Base-by-base conservation (phyloP, 2,113 vertebrate genomes). In the Edolisoma coerulescens region DNA sequence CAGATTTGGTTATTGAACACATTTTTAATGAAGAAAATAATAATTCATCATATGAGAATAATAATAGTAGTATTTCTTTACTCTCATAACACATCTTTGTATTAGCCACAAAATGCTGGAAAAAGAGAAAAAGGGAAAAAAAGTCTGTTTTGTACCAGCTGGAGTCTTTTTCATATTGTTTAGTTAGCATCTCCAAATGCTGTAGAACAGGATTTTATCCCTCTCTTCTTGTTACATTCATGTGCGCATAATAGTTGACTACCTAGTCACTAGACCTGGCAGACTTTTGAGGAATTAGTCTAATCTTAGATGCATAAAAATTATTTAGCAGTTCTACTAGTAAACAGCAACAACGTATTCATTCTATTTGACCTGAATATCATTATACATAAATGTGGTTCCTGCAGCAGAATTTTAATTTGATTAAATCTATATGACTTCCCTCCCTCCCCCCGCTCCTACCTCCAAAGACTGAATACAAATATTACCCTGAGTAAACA, bases 361-460 rank as follows among this genome's bases (percentile, higher is more conserved):
- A 52, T 84, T 81, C 35, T 56, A 81, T 73, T 10, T 69, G 68
- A 84, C 73, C 24, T 44, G 20, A 77, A 52, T 50, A 74, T 47
- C 14, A 13, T 56, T 65, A 68, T 21, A 53, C 64, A 41, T 42
- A 78, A 60, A 77, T n/a, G 17, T 32, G 18, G 7, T 45, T 89
- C 35, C 60, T 39, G 39, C 26, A 74, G 20, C 13, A 89, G 37
- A 84, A 84, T 45, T 52, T n/a, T 16, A 81, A 68, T 74, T 89
- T 28, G 10, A 69, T 65, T 91, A 57, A 33, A 89, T 56, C 27
- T 63, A 4, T 45, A n/a, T 22, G 6, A 77, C 30, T 41, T 28
- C 13, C 6, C 4, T 24, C 6, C 15, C 3, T n/a, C 3, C 8
- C 6, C 16, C 4, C 33, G 8, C 20, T n/a, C n/a, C n/a, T n/a